A percentile compares a stretch with the other conserved stretches of the same genome.
Evolutionary conservation across 1,140 invertebrate genomes (phyloP).

Genomic region (Camponotus vicinus): DNA sequence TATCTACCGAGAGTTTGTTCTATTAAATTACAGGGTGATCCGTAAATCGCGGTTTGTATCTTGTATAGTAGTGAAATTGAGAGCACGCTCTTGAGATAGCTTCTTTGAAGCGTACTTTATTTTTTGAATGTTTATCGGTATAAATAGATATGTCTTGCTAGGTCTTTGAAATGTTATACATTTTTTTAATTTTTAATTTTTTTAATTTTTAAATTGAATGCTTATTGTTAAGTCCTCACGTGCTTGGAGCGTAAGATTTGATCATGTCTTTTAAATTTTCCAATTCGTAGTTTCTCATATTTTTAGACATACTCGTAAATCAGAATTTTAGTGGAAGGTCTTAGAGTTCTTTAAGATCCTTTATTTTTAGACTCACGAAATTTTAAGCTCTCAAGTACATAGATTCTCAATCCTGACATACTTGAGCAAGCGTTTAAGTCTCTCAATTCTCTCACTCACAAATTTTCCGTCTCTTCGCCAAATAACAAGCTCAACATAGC

Average conservation of each 20-base stretch:
- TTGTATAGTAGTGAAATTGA: background rate
- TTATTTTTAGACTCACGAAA: conserved; percentile 43
- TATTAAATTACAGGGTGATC: conserved; percentile 47
- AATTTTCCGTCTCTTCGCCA: background rate
- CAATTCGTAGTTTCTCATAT: background rate
- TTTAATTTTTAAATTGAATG: background rate
- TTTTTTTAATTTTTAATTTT: background rate
- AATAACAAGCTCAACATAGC: background rate
- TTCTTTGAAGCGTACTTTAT: background rate
- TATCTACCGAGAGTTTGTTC: conserved; percentile 23
- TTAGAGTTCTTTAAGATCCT: background rate
- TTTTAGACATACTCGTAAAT: conserved; percentile 3
- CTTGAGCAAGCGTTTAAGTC: conserved; percentile 19
- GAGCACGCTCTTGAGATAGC: background rate
- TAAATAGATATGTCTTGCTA: background rate
- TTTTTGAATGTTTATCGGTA: background rate
- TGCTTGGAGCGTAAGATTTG: background rate
- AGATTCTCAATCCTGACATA: conserved; percentile 13
- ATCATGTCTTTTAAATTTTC: background rate
- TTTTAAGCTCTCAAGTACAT: background rate
- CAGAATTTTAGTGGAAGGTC: background rate
- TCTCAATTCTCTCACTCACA: conserved; percentile 1
- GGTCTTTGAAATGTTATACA: background rate
- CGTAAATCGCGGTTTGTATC: conserved; percentile 24
- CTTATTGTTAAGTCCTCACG: background rate